Conservation (phyloP, 2,888 invertebrate species). For the Blastobasis lacticolella region DNA sequence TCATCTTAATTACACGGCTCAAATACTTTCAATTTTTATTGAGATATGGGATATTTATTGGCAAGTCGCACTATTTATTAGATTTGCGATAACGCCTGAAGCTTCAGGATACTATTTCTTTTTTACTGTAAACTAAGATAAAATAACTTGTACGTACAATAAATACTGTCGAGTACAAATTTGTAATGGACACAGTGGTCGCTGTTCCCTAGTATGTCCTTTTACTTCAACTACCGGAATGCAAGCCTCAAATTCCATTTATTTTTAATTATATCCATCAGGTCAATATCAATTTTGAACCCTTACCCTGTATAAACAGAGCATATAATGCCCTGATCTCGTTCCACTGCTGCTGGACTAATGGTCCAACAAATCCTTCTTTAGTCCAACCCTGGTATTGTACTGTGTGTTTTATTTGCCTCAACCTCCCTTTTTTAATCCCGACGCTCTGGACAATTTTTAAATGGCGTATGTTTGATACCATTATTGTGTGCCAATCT, state of each 20-base stretch:
- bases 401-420: no score
- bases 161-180: no score
- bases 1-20: no score
- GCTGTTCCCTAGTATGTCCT: no score
- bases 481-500: slow-evolving; percentile 75
- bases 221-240: slow-evolving; percentile 26
- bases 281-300: slow-evolving; percentile 1
- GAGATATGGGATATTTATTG: no score
- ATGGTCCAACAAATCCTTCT: slow-evolving; percentile 67
- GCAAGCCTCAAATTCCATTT: slow-evolving; percentile 41
- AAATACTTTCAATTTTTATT: no score
- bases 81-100: no score
- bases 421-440: slow-evolving; percentile 48
- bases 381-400: slow-evolving; percentile 54
- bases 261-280: slow-evolving; percentile 41
- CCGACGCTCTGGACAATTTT: slow-evolving; percentile 53
- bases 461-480: slow-evolving; percentile 72
- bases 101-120: no score
- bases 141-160: no score
- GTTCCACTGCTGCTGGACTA: slow-evolving; percentile 39
- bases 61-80: no score
- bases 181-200: no score
- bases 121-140: no score
- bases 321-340: slow-evolving; percentile 2
- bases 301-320: slow-evolving; percentile 6